Conservation (phyloP, 2,797 vertebrate species). For the Decapterus maruadsi region DNA sequence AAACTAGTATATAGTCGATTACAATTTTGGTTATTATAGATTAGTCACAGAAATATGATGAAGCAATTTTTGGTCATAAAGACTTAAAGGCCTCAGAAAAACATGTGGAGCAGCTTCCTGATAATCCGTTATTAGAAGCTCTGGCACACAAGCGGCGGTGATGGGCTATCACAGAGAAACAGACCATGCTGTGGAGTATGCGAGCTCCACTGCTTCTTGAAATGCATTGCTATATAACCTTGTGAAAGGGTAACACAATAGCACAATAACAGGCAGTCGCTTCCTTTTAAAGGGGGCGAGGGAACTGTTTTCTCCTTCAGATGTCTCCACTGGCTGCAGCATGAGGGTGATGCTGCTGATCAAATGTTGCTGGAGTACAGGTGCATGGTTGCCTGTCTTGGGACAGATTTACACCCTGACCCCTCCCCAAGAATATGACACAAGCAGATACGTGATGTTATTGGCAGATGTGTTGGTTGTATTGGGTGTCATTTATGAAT, state of each 20-base stretch:
- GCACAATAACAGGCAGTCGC: conserved; percentile 48
- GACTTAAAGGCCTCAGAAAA: conserved; percentile 76
- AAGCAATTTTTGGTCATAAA: conserved; percentile 75
- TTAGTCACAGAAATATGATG: conserved; percentile 73
- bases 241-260: conserved; percentile 73
- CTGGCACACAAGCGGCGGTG: conserved; percentile 72
- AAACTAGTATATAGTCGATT: conserved; percentile 50
- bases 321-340: conserved; percentile 11
- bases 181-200: conserved; percentile 68
- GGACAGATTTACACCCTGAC: conserved; percentile 11
- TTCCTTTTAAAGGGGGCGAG: conserved; percentile 39
- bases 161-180: conserved; percentile 75
- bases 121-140: conserved; percentile 79
- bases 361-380: conserved; percentile 11
- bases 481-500: conserved; percentile 13
- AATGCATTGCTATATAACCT: conserved; percentile 71
- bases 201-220: conserved; percentile 62
- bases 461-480: conserved; percentile 33
- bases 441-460: conserved; percentile 40
- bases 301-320: conserved; percentile 40
- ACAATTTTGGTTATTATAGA: conserved; percentile 61
- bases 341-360: conserved; percentile 31
- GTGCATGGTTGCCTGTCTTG: conserved; percentile 44
- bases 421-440: conserved; percentile 14
- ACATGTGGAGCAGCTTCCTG: conserved; percentile 75